phyloP scores from a whole-genome alignment of 2,888 invertebrate species.

The Drosophila merina region DNA sequence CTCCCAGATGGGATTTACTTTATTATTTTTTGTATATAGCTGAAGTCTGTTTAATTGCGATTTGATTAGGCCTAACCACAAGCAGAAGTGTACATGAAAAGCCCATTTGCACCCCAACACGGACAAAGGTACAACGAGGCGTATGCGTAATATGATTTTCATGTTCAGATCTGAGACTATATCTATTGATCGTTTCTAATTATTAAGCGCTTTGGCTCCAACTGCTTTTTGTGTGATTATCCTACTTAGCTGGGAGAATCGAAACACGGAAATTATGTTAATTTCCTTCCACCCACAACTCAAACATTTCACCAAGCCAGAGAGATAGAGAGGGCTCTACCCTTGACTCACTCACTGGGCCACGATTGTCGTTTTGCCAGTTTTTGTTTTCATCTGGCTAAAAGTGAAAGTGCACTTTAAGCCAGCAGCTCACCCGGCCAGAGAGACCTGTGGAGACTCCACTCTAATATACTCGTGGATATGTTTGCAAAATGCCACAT shows the following conservation, averaged over 20 bases:
- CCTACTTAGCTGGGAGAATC: conserved; percentile 27
- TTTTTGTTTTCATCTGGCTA: conserved; percentile 52
- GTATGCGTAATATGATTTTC: conserved; percentile 31
- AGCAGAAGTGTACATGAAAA: conserved; percentile 18
- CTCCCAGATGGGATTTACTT: conserved; percentile 16
- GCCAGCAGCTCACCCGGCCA: conserved; percentile 35
- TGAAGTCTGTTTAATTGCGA: conserved; percentile 19
- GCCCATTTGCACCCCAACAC: conserved; percentile 5
- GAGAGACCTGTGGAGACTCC: conserved; percentile 1
- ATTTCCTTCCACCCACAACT: no score
- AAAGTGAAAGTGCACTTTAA: conserved; percentile 78
- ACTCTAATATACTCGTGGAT: conserved; percentile 6
- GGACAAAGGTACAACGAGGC: conserved; percentile 9
- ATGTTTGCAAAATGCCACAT: conserved; percentile 34
- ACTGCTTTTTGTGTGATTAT: conserved; percentile 7
- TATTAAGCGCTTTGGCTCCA: conserved; percentile 10
- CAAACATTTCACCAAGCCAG: no score
- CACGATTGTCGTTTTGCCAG: conserved; percentile 71
- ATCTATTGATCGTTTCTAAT: conserved; percentile 33
- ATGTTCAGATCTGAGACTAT: background rate
- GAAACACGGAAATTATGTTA: conserved; percentile 5
- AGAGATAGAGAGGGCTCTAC: background rate
- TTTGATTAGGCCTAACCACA: conserved; percentile 22
- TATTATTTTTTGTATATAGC: conserved; percentile 7
- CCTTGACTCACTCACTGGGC: conserved; percentile 18